Conservation (phyloP, 2,797 vertebrate species). For the Taenioides sp. region DNA sequence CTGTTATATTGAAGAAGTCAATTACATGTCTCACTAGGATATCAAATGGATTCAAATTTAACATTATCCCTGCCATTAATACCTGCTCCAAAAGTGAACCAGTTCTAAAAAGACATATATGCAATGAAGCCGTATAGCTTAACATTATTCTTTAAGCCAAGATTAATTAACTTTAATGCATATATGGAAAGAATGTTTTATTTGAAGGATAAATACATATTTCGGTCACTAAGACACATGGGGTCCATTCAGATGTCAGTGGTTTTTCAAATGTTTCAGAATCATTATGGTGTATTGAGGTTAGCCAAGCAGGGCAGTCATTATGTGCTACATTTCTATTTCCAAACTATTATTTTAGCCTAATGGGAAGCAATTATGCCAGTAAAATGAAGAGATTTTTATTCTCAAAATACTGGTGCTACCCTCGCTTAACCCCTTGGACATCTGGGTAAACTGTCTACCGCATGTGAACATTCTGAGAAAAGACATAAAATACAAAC, state of each 20-base stretch:
- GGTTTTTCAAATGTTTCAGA: slow-evolving; percentile 49
- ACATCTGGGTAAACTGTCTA: not conserved
- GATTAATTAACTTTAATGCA: not conserved
- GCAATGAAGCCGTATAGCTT: not conserved
- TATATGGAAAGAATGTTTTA: not conserved
- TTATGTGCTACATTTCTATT: slow-evolving; percentile 72
- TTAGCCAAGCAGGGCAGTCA: slow-evolving; percentile 54
- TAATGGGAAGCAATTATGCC: slow-evolving; percentile 68
- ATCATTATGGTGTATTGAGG: slow-evolving; percentile 48
- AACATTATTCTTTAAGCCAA: not conserved
- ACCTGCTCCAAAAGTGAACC: slow-evolving; percentile 4
- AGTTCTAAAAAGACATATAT: not conserved
- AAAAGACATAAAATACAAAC: not conserved
- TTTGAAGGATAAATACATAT: not conserved
- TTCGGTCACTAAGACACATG: not conserved
- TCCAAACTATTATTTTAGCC: slow-evolving; percentile 55
- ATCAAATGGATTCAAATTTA: slow-evolving; percentile 10
- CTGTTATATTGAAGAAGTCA: slow-evolving; percentile 18
- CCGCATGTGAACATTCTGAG: not conserved
- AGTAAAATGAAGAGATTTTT: slow-evolving; percentile 66
- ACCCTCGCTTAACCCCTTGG: slow-evolving; percentile 25
- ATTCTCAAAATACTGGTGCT: slow-evolving; percentile 57
- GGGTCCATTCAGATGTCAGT: not conserved
- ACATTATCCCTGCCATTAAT: slow-evolving; percentile 22
- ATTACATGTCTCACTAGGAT: slow-evolving; percentile 6